phyloP scores from a whole-genome alignment of 1,140 invertebrate genomes.

The Nasonia longicornis region DNA sequence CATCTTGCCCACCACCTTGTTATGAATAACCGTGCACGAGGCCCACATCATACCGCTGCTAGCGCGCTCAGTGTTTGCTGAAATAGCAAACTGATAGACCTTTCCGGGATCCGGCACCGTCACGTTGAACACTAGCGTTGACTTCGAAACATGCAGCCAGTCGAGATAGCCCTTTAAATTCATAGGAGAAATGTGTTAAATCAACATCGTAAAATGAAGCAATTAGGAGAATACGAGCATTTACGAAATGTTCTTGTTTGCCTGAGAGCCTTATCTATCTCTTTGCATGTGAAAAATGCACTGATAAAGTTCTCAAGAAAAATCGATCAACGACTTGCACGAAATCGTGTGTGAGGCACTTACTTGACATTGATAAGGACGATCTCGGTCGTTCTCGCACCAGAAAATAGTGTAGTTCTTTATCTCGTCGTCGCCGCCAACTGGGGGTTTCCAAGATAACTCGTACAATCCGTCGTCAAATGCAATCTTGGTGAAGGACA shows the following conservation, averaged over 20 bases:
- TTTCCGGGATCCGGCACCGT: conserved; percentile 67
- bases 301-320: conserved; percentile 9
- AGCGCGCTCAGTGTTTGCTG: conserved; percentile 73
- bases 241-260: background rate
- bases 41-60: conserved; percentile 85
- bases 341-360: conserved; percentile 10
- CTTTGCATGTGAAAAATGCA: background rate
- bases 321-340: background rate
- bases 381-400: conserved; percentile 74
- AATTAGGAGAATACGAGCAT: background rate
- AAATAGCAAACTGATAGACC: conserved; percentile 79
- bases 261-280: background rate
- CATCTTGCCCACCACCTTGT: conserved; percentile 76
- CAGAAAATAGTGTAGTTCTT: conserved; percentile 80
- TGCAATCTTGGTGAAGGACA: conserved; percentile 76
- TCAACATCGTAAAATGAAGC: background rate
- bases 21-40: conserved; percentile 79
- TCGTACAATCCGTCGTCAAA: conserved; percentile 77
- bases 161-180: conserved; percentile 70
- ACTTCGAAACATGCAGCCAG: conserved; percentile 70
- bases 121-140: conserved; percentile 67
- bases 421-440: conserved; percentile 57
- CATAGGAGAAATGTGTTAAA: conserved; percentile 7
- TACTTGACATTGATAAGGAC: conserved; percentile 74
- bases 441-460: conserved; percentile 76